Conservation (phyloP, 2,113 vertebrate genomes). For the Tautogolabrus adspersus region DNA sequence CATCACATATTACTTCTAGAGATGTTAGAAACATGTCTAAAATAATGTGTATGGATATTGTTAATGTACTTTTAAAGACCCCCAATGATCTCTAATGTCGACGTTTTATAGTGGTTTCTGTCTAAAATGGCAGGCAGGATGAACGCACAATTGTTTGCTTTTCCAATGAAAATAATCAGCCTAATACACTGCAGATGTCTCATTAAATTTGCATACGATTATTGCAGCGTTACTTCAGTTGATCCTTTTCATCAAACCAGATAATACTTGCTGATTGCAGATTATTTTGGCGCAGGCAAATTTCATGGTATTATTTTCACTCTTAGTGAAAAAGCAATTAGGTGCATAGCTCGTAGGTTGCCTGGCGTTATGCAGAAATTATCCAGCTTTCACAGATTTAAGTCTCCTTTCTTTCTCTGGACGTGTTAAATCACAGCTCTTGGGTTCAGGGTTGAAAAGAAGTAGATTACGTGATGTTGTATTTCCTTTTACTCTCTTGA, state of each 20-base stretch:
- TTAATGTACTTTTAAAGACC: conserved; percentile 23
- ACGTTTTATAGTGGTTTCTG: conserved; percentile 34
- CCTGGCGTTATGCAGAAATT: conserved; percentile 56
- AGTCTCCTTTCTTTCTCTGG: conserved; percentile 29
- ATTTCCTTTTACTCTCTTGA: background rate
- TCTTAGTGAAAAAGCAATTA: conserved; percentile 65
- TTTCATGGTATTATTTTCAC: conserved; percentile 63
- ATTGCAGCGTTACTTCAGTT: conserved; percentile 65
- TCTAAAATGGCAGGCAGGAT: conserved; percentile 26
- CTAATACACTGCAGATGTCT: conserved; percentile 71
- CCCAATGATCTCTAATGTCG: conserved; percentile 2
- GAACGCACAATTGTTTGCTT: conserved; percentile 60
- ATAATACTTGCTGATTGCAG: conserved; percentile 77
- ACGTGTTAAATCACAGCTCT: conserved; percentile 9
- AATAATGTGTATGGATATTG: conserved; percentile 9
- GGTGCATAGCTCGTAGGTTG: conserved; percentile 48
- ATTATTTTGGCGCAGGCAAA: conserved; percentile 62
- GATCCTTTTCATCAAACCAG: conserved; percentile 69
- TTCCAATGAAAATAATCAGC: conserved; percentile 56
- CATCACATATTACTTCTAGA: background rate
- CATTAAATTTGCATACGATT: conserved; percentile 71
- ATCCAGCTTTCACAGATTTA: conserved; percentile 37
- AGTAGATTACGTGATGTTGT: background rate
- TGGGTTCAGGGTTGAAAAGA: conserved; percentile 2
- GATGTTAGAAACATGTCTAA: conserved; percentile 17